Conservation (phyloP, 2,797 vertebrate species). For the Falco concolor region DNA sequence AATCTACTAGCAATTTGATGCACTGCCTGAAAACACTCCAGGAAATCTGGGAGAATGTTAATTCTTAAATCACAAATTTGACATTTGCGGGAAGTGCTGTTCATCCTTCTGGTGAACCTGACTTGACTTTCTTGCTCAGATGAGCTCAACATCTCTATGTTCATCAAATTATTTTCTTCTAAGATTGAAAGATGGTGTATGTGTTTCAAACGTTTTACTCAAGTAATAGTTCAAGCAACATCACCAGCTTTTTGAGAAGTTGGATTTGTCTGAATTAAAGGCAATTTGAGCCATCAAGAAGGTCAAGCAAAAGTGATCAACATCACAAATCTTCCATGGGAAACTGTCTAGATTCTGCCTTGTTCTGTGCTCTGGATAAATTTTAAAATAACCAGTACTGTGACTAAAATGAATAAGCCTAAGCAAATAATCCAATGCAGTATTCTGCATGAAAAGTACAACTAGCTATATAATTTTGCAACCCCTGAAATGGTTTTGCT, state of each 20-base stretch:
- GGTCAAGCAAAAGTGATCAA: not conserved
- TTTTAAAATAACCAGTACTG: not conserved
- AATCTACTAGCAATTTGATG: not conserved
- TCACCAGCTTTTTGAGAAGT: not conserved
- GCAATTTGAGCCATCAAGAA: not conserved
- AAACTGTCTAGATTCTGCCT: not conserved
- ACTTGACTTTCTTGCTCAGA: not conserved
- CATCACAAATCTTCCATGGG: not conserved
- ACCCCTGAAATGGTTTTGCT: not conserved
- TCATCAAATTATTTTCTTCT: slow-evolving; percentile 9
- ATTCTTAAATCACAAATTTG: slow-evolving; percentile 36
- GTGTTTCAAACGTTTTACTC: not conserved
- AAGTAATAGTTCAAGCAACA: not conserved
- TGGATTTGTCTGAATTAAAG: not conserved
- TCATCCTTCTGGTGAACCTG: not conserved
- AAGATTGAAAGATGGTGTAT: not conserved
- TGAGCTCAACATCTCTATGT: not conserved
- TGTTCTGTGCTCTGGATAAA: not conserved
- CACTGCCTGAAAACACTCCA: not conserved
- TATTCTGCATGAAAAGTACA: not conserved
- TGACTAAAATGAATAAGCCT: not conserved
- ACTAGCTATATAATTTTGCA: not conserved
- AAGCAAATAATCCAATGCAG: not conserved
- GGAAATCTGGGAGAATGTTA: slow-evolving; percentile 5
- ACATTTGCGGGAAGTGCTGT: not conserved